phyloP scores from a whole-genome alignment of 2,797 vertebrate genomes.

The Ctenochaetus hawaiiensis region DNA sequence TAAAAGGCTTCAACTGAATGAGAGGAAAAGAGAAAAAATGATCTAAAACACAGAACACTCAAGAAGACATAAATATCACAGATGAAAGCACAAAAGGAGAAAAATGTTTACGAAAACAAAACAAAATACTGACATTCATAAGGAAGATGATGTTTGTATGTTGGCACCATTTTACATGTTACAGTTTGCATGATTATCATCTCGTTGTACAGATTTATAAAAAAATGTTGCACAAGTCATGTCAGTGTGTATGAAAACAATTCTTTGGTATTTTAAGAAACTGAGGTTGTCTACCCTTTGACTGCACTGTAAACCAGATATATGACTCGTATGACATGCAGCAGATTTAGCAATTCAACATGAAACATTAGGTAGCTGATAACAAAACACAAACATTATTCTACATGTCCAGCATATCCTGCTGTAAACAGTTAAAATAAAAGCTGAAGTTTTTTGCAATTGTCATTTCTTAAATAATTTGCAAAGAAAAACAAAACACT shows the following conservation, averaged over 20 bases:
- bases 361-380: slow-evolving; percentile 28
- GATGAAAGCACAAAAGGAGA: slow-evolving; percentile 33
- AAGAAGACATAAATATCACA: slow-evolving; percentile 34
- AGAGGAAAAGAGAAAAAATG: slow-evolving; percentile 68
- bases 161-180: slow-evolving; percentile 35
- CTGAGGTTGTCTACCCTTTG: slow-evolving; percentile 3
- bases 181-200: slow-evolving; percentile 22
- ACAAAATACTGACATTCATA: slow-evolving; percentile 60
- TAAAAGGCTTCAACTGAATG: slow-evolving; percentile 86
- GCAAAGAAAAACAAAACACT: slow-evolving; percentile 16
- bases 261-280: slow-evolving; percentile 60
- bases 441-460: slow-evolving; percentile 12
- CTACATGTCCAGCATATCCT: slow-evolving; percentile 28
- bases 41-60: slow-evolving; percentile 59
- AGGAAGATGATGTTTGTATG: slow-evolving; percentile 7
- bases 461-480: slow-evolving; percentile 7
- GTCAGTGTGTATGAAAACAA: slow-evolving; percentile 27
- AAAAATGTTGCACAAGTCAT: slow-evolving; percentile 24
- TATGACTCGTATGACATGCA: not conserved
- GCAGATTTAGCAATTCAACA: slow-evolving; percentile 30
- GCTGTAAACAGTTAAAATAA: slow-evolving; percentile 48
- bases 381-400: slow-evolving; percentile 33
- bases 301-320: slow-evolving; percentile 47
- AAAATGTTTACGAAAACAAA: slow-evolving; percentile 59
- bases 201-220: slow-evolving; percentile 29